Percentiles rank a stretch among this genome's conserved stretches.
Conservation (phyloP, 2,888 invertebrate genomes). For the Julus scanicus region DNA sequence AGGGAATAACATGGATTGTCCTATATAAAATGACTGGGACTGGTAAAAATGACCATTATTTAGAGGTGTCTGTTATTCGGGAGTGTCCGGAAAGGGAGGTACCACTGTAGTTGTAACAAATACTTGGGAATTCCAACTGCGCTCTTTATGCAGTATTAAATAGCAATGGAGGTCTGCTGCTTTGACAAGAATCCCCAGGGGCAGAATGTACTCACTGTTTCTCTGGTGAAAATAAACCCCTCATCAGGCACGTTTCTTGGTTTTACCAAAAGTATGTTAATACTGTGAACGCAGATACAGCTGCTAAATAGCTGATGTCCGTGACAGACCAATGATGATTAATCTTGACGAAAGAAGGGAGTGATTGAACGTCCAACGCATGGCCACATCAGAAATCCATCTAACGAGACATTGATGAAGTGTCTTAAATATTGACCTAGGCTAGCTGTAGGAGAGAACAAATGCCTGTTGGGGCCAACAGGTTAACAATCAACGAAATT, state of each 20-base stretch:
- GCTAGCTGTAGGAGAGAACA: conserved; percentile 25
- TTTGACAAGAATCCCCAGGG: no score
- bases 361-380: neutral
- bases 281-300: neutral
- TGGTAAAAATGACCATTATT: no score
- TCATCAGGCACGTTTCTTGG: neutral
- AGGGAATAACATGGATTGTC: no score
- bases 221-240: no score
- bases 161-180: no score
- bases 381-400: neutral
- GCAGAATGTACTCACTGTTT: no score
- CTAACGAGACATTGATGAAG: conserved; percentile 29
- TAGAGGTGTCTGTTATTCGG: no score
- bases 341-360: conserved; percentile 9
- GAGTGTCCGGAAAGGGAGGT: no score
- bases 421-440: conserved; percentile 30
- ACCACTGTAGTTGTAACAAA: no score
- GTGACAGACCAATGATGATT: conserved; percentile 30
- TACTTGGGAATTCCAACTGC: no score
- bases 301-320: neutral
- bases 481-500: conserved; percentile 16
- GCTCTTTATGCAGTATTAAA: no score
- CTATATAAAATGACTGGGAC: no score
- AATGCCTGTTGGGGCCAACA: neutral
- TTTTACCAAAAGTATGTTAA: neutral